Evolutionary conservation across 1,140 invertebrate genomes (phyloP), one percentile per base, ranked within the genome.

Genomic region (Pachyrhynchus sulphureomaculatus): DNA sequence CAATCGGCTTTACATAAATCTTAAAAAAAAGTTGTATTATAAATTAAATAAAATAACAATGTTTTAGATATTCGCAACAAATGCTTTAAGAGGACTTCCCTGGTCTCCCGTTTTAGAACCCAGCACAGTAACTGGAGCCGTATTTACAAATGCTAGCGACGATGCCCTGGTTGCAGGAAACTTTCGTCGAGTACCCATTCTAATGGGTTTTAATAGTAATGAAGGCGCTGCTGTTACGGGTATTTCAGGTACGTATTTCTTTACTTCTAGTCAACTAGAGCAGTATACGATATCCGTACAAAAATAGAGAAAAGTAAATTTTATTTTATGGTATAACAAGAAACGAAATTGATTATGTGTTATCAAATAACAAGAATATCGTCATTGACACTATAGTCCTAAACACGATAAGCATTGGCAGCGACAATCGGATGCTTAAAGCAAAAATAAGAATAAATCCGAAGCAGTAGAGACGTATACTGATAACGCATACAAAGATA

Each of bases 171-270:
- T n/a, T n/a, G n/a, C n/a, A n/a, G n/a, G n/a, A n/a, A n/a, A n/a
- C n/a, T n/a, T n/a, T n/a, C n/a, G n/a, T n/a, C n/a, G n/a, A 39
- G 51, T 54, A 8, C 34, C 34, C 2, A 15, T 54, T 36, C 41
- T 54, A 17, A 54, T 54, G 36, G 51, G 51, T 17, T 54, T 41
- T 41, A 54, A 39, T 29, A 54, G 51, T 26, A n/a, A 54, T 15
- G 51, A 54, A 41, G 51, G 34, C 12, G 34, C 24, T 23, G 34
- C 20, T 8, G 51, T 23, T 24, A 37, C 13, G 5, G 33, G 32
- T 13, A 10, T 54, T 36, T 21, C 51, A 54, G 24, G 51, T 54
- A 41, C 39, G 29, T 36, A 8, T 15, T 23, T 24, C 10, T 42
- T 15, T 32, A 10, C 12, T 33, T 32, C 3, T 1, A 10, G 33